phyloP scores from a whole-genome alignment of 64 coral and sea anemone species.

The Pocillopora damicornis region DNA sequence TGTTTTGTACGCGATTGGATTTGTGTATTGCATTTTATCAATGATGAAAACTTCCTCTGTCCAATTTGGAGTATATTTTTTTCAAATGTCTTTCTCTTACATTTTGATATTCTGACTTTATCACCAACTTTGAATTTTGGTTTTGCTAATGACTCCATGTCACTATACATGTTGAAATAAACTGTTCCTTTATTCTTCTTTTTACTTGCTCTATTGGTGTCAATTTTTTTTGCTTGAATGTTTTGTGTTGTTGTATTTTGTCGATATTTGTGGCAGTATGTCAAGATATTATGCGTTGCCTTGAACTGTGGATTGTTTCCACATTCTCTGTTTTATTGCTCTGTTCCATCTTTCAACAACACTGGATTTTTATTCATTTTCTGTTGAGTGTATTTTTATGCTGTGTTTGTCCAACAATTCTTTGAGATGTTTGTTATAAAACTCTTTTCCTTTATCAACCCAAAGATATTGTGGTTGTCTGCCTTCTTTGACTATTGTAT shows the following conservation, averaged over 20 bases:
- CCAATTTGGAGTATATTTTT: too few relatives aligned
- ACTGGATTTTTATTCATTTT: conserved; percentile 48
- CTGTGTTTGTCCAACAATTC: neutral
- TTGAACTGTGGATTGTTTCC: conserved; percentile 17
- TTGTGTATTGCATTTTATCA: too few relatives aligned
- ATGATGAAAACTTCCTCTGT: too few relatives aligned
- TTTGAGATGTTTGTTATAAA: too few relatives aligned
- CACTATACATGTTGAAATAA: conserved; percentile 13
- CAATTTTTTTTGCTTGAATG: neutral
- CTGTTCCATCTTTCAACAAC: conserved; percentile 48
- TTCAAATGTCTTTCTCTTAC: neutral
- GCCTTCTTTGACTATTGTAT: too few relatives aligned
- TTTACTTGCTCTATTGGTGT: conserved; percentile 3
- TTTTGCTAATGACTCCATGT: too few relatives aligned
- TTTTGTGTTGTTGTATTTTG: conserved; percentile 27
- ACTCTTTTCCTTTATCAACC: too few relatives aligned
- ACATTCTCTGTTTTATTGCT: conserved; percentile 49
- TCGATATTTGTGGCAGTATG: conserved; percentile 9
- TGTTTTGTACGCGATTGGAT: neutral
- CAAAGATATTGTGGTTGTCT: too few relatives aligned
- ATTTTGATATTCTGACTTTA: conserved; percentile 13
- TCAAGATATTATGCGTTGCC: conserved; percentile 36
- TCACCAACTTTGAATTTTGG: conserved; percentile 14
- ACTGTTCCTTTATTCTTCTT: conserved; percentile 19
- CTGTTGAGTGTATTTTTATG: conserved; percentile 21